Evolutionary conservation across 2,888 invertebrate genomes (phyloP), one percentile per base, ranked within the genome.

Genomic region (Leptinotarsa rubiginosa): DNA sequence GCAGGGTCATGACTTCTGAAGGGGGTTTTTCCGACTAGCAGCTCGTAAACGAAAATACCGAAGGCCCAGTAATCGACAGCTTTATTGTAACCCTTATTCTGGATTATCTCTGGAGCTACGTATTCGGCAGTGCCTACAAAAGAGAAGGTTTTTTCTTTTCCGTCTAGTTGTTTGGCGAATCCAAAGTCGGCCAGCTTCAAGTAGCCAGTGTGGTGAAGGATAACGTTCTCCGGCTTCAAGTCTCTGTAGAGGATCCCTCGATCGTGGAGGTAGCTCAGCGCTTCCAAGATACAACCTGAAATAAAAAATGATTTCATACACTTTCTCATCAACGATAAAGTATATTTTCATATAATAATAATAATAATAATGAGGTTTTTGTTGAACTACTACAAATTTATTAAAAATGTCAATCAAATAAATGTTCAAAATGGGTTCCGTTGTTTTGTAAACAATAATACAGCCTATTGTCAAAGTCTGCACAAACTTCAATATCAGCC

Each of bases 81-180:
- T 79, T 95, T 93, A 81, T 93, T 93, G 84, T 94, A 93, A 12
- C 93, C 92, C 85, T 93, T 93, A 88, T 96, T 97, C 22, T 96
- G 89, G 69, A 97, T 96, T 74, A 97, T 95, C 89, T 97, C 95
- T 0, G 95, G 95, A 0, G 95, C 93, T 12, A 95, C 93, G 84
- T 95, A 95, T 86, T 97, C 96, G 0, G 97, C 97, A 0, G 97
- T 97, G 15, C 97, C 97, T 69, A 97, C 97, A 88, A 97, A 97
- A 0, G 97, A 97, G 92, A 96, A 97, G 0, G 97, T 97, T 87
- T 96, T 96, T 76, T 92, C 90, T 62, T 75, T 76, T 93, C 93
- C 16, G 91, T 89, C 1, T 92, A 91, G 77, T 81, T 92, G 92
- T 87, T 97, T 97, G 47, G 96, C 96, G 86, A 97, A 97, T 18